These are phyloP conservation scores for Drosophila nr. fundita DNA, from an alignment of 2,888 invertebrate genomes.

Conservation along the genomic window DNA sequence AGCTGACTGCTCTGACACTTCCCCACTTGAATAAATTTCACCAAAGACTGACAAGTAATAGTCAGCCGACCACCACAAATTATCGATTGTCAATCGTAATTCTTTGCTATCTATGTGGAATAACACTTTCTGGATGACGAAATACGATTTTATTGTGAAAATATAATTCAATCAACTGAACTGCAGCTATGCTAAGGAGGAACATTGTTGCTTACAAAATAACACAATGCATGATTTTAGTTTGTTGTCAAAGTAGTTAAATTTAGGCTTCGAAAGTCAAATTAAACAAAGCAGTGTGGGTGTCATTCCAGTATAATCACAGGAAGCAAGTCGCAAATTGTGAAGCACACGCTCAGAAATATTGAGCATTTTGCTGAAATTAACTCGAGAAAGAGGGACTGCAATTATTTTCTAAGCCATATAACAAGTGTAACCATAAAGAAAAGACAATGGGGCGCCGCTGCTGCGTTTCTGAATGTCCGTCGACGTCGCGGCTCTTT, in stretches of 20 bases:
- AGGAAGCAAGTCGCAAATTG: conserved; percentile 25
- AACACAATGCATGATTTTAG: background rate
- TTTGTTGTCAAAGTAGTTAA: background rate
- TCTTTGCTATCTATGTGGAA: background rate
- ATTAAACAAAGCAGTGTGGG: background rate
- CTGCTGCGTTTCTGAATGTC: conserved; percentile 83
- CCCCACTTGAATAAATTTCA: background rate
- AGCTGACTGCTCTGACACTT: conserved; percentile 33
- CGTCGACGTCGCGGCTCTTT: conserved; percentile 80
- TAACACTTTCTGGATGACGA: background rate
- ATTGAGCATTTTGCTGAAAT: conserved; percentile 37
- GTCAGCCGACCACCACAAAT: conserved; percentile 12
- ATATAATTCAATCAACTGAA: background rate
- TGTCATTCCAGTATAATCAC: conserved; percentile 18
- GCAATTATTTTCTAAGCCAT: background rate
- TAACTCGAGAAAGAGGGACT: background rate
- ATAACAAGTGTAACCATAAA: background rate
- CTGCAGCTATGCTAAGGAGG: background rate
- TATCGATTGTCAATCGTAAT: background rate
- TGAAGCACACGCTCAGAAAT: conserved; percentile 4
- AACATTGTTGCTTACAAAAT: background rate
- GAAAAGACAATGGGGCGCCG: conserved; percentile 82
- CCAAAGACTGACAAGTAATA: too few species aligned
- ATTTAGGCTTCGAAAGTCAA: background rate
- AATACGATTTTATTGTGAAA: background rate